phyloP scores from a whole-genome alignment of 2,888 invertebrate genomes.

The Nomada ferruginata region DNA sequence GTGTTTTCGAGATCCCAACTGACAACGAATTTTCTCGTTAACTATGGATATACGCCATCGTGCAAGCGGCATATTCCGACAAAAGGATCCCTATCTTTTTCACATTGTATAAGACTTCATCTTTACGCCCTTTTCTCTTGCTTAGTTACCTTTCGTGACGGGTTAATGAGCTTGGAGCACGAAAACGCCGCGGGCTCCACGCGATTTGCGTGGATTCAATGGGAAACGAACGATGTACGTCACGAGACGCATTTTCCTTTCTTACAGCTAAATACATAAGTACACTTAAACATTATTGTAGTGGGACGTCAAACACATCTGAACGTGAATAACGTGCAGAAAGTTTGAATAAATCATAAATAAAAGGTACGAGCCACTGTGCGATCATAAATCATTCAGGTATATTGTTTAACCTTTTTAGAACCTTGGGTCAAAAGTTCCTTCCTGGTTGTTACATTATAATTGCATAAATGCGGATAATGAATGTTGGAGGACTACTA shows the following conservation, averaged over 20 bases:
- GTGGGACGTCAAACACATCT: background rate
- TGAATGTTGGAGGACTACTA: background rate
- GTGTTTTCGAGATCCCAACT: background rate
- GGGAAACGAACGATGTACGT: conserved; percentile 29
- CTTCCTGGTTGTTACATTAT: background rate
- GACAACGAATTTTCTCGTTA: conserved; percentile 11
- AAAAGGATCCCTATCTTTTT: conserved; percentile 31
- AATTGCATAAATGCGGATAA: background rate
- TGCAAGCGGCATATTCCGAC: conserved; percentile 15
- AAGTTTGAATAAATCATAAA: background rate
- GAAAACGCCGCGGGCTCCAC: conserved; percentile 41
- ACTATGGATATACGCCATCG: conserved; percentile 6
- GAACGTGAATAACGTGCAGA: background rate
- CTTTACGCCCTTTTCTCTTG: conserved; percentile 37
- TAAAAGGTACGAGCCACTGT: background rate
- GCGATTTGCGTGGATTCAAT: conserved; percentile 21
- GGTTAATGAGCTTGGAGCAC: conserved; percentile 49
- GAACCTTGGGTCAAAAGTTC: background rate
- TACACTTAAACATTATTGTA: background rate
- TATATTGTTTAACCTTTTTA: background rate
- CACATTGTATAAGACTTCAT: conserved; percentile 39
- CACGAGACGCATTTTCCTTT: conserved; percentile 50
- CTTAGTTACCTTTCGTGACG: conserved; percentile 42
- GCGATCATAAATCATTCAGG: background rate
- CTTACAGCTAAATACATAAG: background rate